Conservation (phyloP, 2,797 vertebrate species). For the Macropodus opercularis region DNA sequence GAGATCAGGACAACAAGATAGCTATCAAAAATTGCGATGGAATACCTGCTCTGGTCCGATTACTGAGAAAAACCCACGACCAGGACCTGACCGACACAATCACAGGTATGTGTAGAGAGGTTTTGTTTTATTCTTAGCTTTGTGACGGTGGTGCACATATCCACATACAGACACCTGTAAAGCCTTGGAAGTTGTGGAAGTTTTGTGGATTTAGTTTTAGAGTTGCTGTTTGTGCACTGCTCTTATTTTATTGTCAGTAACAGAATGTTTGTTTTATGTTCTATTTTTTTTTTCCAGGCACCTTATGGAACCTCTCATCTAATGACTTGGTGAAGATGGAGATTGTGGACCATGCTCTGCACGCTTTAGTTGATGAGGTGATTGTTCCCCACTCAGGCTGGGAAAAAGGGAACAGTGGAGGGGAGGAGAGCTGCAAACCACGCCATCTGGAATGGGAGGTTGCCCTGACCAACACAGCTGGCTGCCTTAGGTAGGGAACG, state of each 20-base stretch:
- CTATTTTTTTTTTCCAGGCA: conserved; percentile 78
- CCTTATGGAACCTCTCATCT: conserved; percentile 97
- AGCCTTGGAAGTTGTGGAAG: too few relatives aligned
- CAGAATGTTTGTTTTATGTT: neutral
- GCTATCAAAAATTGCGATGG: conserved; percentile 99
- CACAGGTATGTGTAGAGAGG: too few relatives aligned
- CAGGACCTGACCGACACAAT: conserved; percentile 96
- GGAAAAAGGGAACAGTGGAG: conserved; percentile 86
- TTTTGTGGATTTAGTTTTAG: too few relatives aligned
- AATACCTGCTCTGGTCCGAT: conserved; percentile 88
- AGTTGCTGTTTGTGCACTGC: too few relatives aligned
- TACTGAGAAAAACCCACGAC: conserved; percentile 91
- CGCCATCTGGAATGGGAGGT: conserved; percentile 96
- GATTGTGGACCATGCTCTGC: conserved; percentile 95
- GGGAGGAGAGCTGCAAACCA: conserved; percentile 91
- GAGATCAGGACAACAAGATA: conserved; percentile 95
- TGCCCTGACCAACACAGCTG: conserved; percentile 95
- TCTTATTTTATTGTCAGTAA: neutral
- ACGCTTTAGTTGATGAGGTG: conserved; percentile 92
- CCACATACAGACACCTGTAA: too few relatives aligned
- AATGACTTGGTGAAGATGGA: conserved; percentile 98
- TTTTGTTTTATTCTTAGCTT: too few relatives aligned
- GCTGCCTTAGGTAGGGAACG: conserved; percentile 90
- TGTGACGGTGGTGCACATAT: too few relatives aligned
- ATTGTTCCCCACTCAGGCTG: conserved; percentile 94